phyloP scores from a whole-genome alignment of 2,797 vertebrate genomes.

The Pagetopsis macropterus region DNA sequence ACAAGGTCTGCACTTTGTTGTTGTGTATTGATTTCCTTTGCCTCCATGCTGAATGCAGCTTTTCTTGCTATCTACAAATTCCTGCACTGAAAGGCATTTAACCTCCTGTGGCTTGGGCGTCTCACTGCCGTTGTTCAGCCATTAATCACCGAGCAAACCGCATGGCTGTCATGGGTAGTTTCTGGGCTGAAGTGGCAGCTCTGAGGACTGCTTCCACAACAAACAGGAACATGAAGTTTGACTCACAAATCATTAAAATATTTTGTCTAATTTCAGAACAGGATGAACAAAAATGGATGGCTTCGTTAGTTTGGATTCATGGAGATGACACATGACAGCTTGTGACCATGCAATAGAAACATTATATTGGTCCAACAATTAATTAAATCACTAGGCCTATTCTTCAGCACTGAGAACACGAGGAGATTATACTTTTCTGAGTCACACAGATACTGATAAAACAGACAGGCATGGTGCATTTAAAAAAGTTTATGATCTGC shows the following conservation, averaged over 20 bases:
- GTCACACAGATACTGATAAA: background rate
- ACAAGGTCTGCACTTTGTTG: constrained; percentile 37
- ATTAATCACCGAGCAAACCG: constrained; percentile 37
- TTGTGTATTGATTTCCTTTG: constrained; percentile 44
- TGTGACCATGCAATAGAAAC: constrained; percentile 8
- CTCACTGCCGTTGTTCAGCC: constrained; percentile 15
- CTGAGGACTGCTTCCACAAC: background rate
- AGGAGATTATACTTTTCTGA: constrained; percentile 16
- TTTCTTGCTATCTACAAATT: constrained; percentile 27
- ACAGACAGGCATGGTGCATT: constrained; percentile 12
- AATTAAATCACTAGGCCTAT: constrained; percentile 3
- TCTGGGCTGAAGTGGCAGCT: constrained; percentile 23
- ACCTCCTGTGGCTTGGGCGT: constrained; percentile 21
- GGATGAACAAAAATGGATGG: background rate
- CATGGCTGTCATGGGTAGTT: constrained; percentile 24
- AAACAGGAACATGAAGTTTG: constrained; percentile 4
- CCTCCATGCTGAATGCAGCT: constrained; percentile 11
- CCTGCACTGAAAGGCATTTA: constrained; percentile 25
- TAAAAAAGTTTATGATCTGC: constrained; percentile 49
- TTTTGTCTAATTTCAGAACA: background rate
- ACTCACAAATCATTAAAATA: constrained; percentile 23
- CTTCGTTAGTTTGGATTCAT: background rate
- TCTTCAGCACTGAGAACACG: background rate
- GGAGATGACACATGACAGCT: constrained; percentile 19
- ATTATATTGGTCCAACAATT: constrained; percentile 16